phyloP scores from a whole-genome alignment of 1,140 invertebrate species.

The Diprion similis region DNA sequence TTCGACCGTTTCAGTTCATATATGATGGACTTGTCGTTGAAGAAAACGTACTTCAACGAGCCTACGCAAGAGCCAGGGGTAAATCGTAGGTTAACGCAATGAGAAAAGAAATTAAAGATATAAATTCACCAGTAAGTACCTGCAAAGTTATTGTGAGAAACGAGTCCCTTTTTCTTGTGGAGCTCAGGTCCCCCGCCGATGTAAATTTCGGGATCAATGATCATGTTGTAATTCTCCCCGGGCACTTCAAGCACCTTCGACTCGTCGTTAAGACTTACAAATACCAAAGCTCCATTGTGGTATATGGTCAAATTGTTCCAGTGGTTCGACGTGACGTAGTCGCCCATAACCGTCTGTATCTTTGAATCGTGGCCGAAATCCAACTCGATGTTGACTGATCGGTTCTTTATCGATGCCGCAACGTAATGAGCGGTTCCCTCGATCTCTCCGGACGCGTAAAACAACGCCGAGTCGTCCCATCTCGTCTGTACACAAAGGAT shows the following conservation, averaged over 20 bases:
- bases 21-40: conserved; percentile 89
- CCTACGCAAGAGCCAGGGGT: conserved; percentile 71
- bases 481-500: conserved; percentile 66
- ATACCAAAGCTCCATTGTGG: conserved; percentile 75
- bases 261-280: conserved; percentile 77
- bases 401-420: conserved; percentile 80
- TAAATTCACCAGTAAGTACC: conserved; percentile 33
- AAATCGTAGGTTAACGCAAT: conserved; percentile 47
- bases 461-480: conserved; percentile 85
- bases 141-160: conserved; percentile 76
- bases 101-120: conserved; percentile 50
- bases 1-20: conserved; percentile 84
- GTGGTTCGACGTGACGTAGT: conserved; percentile 73
- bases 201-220: conserved; percentile 93
- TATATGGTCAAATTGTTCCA: conserved; percentile 92
- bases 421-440: conserved; percentile 81
- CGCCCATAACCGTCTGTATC: conserved; percentile 71
- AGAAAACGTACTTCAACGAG: conserved; percentile 90
- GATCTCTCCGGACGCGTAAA: conserved; percentile 87
- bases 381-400: conserved; percentile 79
- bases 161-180: conserved; percentile 77
- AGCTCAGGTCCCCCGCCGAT: conserved; percentile 85
- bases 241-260: conserved; percentile 73
- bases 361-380: conserved; percentile 81
- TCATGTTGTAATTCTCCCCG: conserved; percentile 77